Evolutionary conservation across 30 jellyfish, hydroid and myxozoan genomes (phyloP).

Genomic region (Turritopsis rubra): DNA sequence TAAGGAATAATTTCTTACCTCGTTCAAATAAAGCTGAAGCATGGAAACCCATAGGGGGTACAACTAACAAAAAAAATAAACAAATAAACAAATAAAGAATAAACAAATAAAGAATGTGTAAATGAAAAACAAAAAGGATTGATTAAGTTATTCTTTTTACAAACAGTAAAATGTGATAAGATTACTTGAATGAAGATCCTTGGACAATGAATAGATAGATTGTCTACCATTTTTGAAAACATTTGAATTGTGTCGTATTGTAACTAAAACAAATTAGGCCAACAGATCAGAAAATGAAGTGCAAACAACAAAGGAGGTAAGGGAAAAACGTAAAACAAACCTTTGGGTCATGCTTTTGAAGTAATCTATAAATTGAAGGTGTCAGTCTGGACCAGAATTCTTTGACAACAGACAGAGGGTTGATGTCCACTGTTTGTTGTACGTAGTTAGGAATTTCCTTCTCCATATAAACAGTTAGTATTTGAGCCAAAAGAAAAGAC

Average conservation of each 20-base stretch:
- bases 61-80: slow-evolving; percentile 35
- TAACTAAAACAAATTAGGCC: slow-evolving; percentile 10
- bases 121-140: background rate
- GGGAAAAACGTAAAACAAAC: background rate
- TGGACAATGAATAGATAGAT: slow-evolving; percentile 26
- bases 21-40: slow-evolving; percentile 45
- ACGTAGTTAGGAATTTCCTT: too few species aligned
- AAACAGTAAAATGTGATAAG: too few species aligned
- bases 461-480: slow-evolving; percentile 40
- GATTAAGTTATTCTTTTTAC: too few species aligned
- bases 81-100: background rate
- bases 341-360: slow-evolving; percentile 17
- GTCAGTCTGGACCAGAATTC: slow-evolving; percentile 88
- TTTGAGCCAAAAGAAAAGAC: slow-evolving; percentile 34
- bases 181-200: slow-evolving; percentile 29
- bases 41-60: slow-evolving; percentile 70
- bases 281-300: background rate
- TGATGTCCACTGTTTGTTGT: slow-evolving; percentile 31
- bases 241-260: slow-evolving; percentile 24
- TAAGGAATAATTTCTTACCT: slow-evolving; percentile 34
- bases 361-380: slow-evolving; percentile 13
- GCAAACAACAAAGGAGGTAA: background rate
- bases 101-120: background rate
- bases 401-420: slow-evolving; percentile 46
- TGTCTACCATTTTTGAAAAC: slow-evolving; percentile 33